Base-by-base conservation (phyloP, 2,797 vertebrate species). In the Synanceia verrucosa region DNA sequence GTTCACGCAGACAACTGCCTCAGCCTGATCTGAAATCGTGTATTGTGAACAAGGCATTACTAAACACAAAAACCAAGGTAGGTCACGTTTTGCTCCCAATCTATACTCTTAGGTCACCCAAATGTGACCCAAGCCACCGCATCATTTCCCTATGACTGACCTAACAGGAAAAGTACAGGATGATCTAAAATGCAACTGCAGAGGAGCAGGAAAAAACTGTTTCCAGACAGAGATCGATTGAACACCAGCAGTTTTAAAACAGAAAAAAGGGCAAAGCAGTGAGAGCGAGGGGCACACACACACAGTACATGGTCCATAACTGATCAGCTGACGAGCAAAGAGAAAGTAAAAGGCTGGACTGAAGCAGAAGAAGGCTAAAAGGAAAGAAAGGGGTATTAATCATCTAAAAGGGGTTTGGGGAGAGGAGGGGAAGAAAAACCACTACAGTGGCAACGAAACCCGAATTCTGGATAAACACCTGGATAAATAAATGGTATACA, bases 141-240 rank as follows among this genome's bases (percentile, higher is more conserved):
- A 2, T 83, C 64, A 23, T 50, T 74, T 70, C 78, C 48, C 52
- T 51, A 29, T 55, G 26, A 72, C 51, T 71, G 68, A 82, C 63
- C 73, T 57, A 48, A 78, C 59, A 64, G 57, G 48, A 56, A 78
- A 76, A 78, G 71, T 46, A 76, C 58, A 72, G 62, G 61, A 78
- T 63, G 73, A 88, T 81, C 79, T 71, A 51, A 82, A 82, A 85
- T 81, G 37, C 48, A 64, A 51, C 57, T 55, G 33, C 57, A 56
- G 41, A 34, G 19, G 36, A 3, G 41, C 4, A 43, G 5, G 13
- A 62, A 60, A 46, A 60, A 48, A 70, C 43, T 59, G 18, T 53
- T 61, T 43, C 44, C 29, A 74, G 79, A 86, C 79, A 84, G 59
- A 89, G 76, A 84, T 91, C 66, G 60, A 85, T 83, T 77, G 64